Base-by-base conservation (phyloP, 2,113 vertebrate genomes). In the Paramisgurnus dabryanus region DNA sequence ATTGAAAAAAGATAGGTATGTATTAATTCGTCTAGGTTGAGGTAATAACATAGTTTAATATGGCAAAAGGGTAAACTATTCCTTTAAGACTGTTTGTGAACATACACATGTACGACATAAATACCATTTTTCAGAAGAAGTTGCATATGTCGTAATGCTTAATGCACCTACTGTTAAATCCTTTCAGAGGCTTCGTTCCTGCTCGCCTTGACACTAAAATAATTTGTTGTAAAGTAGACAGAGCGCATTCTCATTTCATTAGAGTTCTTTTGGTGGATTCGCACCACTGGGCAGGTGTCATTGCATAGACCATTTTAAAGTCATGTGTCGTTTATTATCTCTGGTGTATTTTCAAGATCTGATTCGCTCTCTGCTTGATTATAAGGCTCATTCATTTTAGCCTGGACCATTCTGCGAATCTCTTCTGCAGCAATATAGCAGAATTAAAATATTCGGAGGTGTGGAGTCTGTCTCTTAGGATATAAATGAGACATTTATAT, bases 341-440 rank as follows among this genome's bases (percentile, higher is more conserved):
- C 81, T 70, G 18, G 27, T 61, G 79, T 61, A 78, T 81, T 79
- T 68, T 81, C 53, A 63, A 45, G 70, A 71, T 78, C 66, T 79
- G 72, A 79, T 85, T 85, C 64, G 18, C 76, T 71, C 76, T 83
- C 49, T 66, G 70, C 76, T 81, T 81, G 85, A 87, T 85, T 83
- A 77, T 61, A 67, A 53, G 7, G 34, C 67, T 81, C 67, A 72
- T 84, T 83, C 79, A 76, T 67, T 81, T 63, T 63, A 53, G 61
- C 65, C 67, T 50, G 39, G 63, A 76, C 70, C 65, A 40, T 67
- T 66, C 45, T 22, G 63, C 79, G 78, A 55, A 83, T 85, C 68
- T 75, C 76, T 87, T 81, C 76, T 72, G 53, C 71, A 74, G 47
- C 63, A 68, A 66, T 50, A 50, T 64, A 67, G 43, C 47, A 73